Percentiles rank a stretch among this genome's conserved stretches.
These are phyloP conservation scores for Pycnomerus fuliginosus DNA, from an alignment of 2,888 invertebrate species.

Conservation along the genomic window DNA sequence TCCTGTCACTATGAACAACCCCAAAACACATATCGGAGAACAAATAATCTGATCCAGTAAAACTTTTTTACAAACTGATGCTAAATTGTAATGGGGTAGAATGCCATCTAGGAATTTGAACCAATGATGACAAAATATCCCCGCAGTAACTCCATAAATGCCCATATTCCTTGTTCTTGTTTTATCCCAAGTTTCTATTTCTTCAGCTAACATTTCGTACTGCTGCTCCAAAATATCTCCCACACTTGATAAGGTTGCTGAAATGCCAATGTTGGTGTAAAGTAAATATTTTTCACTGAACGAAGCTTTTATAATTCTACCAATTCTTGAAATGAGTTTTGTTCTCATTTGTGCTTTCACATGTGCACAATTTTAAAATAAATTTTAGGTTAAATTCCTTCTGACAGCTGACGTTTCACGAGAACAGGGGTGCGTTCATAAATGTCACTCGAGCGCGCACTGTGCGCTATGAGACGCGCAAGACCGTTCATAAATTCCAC, in stretches of 20 bases:
- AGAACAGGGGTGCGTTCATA: no score
- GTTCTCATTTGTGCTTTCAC: no score
- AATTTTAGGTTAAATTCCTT: no score
- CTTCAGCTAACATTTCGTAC: conserved; percentile 65
- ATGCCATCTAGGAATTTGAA: conserved; percentile 73
- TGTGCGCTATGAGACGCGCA: no score
- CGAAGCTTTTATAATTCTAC: conserved; percentile 49
- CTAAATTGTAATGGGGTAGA: conserved; percentile 67
- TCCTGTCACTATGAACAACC: conserved; percentile 76
- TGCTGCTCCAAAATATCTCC: conserved; percentile 83
- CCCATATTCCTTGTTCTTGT: conserved; percentile 74
- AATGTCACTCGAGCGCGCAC: no score
- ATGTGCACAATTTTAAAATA: no score
- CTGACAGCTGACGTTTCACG: no score
- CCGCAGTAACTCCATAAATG: conserved; percentile 73
- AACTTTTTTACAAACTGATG: conserved; percentile 73
- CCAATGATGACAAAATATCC: conserved; percentile 83
- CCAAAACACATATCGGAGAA: conserved; percentile 75
- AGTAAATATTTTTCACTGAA: conserved; percentile 69
- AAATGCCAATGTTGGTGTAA: conserved; percentile 78
- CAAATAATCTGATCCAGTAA: conserved; percentile 79
- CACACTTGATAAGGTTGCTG: conserved; percentile 69
- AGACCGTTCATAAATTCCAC: no score
- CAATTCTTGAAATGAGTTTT: conserved; percentile 28
- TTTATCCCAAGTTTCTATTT: conserved; percentile 59